These are phyloP conservation scores for Melanaphis sacchari DNA, from an alignment of 1,140 invertebrate species.

Conservation along the genomic window DNA sequence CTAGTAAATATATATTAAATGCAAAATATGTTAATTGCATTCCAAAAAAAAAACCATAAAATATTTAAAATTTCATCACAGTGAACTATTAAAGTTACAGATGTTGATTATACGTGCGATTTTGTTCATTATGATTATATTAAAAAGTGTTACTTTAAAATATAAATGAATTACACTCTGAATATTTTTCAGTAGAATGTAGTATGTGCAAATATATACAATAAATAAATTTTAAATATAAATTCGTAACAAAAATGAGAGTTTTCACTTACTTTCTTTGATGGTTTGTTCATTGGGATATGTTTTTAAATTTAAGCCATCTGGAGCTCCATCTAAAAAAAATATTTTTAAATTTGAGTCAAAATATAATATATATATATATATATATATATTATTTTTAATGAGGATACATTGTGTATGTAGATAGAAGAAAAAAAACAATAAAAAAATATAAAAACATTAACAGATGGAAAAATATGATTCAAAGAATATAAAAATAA, in stretches of 20 bases:
- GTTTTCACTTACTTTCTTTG: slow-evolving; percentile 77
- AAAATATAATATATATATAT: not conserved
- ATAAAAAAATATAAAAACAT: not conserved
- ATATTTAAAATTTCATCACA: not conserved
- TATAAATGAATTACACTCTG: not conserved
- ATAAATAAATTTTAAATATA: not conserved
- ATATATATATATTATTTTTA: too few relatives aligned
- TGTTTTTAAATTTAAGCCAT: slow-evolving; percentile 72
- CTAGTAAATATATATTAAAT: not conserved
- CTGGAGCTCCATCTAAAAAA: slow-evolving; percentile 32
- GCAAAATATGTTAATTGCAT: not conserved
- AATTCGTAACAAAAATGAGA: not conserved
- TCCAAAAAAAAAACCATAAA: not conserved
- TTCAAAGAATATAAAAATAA: not conserved
- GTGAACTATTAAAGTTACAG: not conserved
- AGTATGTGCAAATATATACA: slow-evolving; percentile 2
- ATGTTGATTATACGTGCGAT: not conserved
- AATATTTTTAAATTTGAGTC: not conserved
- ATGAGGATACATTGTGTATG: not conserved
- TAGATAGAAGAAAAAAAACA: not conserved
- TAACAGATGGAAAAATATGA: not conserved
- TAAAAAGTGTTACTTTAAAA: not conserved
- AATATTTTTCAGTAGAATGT: not conserved
- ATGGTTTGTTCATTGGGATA: slow-evolving; percentile 79
- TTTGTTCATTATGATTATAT: not conserved